A percentile compares a stretch with the other conserved stretches of the same genome.
These are phyloP conservation scores for Leucoraja erinaceus DNA, from an alignment of 2,113 vertebrate genomes.

Conservation along the genomic window DNA sequence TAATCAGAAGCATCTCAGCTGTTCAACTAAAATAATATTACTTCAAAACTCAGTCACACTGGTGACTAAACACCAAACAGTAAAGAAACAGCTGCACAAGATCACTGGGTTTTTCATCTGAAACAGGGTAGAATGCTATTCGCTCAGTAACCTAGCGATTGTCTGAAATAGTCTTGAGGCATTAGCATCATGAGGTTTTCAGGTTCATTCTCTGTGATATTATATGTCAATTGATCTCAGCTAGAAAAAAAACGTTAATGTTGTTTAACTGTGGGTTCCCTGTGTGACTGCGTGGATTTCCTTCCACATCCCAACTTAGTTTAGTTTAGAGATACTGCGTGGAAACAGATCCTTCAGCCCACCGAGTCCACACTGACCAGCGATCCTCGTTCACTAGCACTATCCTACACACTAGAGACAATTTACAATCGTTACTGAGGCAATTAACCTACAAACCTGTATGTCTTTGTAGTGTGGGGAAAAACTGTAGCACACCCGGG, in stretches of 20 bases:
- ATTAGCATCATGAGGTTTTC: background rate
- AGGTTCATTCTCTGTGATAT: background rate
- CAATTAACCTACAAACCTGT: no score
- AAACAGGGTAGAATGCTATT: background rate
- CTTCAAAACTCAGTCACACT: background rate
- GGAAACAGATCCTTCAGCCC: no score
- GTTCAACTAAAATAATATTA: background rate
- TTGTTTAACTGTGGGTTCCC: background rate
- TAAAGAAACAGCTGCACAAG: background rate
- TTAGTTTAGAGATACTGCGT: no score
- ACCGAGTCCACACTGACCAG: no score
- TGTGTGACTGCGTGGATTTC: no score
- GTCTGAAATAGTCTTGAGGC: background rate
- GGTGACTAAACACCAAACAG: background rate
- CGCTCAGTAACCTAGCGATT: background rate
- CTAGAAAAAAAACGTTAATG: background rate
- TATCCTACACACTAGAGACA: no score
- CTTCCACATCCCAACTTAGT: no score
- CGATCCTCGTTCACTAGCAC: no score
- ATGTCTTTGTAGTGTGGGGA: no score
- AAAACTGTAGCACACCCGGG: no score
- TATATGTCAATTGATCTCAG: background rate
- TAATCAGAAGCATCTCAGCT: background rate
- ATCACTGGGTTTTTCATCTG: background rate
- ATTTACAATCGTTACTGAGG: no score